A percentile compares a stretch with the other conserved stretches of the same genome.
Evolutionary conservation across 2,797 vertebrate species (phyloP).

Genomic region (Chelon auratus): DNA sequence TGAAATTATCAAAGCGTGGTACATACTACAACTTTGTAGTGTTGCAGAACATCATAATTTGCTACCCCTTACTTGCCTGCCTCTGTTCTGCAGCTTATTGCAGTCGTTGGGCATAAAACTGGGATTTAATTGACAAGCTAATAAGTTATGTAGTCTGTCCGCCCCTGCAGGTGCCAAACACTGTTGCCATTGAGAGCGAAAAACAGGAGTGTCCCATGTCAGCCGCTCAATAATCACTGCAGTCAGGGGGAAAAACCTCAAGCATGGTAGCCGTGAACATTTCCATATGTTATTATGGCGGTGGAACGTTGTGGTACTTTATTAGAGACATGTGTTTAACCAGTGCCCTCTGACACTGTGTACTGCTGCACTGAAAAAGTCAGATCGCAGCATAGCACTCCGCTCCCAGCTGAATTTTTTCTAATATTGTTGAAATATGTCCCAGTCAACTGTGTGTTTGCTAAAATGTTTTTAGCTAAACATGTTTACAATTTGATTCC

Average conservation of each 20-base stretch:
- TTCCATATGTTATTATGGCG: slow-evolving; percentile 79
- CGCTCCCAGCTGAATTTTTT: background rate
- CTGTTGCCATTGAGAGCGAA: slow-evolving; percentile 49
- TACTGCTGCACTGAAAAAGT: slow-evolving; percentile 34
- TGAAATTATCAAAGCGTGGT: too few relatives aligned
- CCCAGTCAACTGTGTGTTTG: slow-evolving; percentile 8
- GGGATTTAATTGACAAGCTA: slow-evolving; percentile 24
- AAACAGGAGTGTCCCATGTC: slow-evolving; percentile 70
- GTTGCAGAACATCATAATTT: too few relatives aligned
- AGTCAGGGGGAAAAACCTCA: slow-evolving; percentile 64
- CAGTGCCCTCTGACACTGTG: slow-evolving; percentile 63
- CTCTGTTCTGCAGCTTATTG: slow-evolving; percentile 19
- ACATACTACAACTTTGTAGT: too few relatives aligned
- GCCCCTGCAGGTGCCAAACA: slow-evolving; percentile 67
- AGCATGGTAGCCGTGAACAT: slow-evolving; percentile 77
- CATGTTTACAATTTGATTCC: background rate
- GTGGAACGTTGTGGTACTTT: slow-evolving; percentile 71
- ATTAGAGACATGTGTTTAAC: slow-evolving; percentile 78
- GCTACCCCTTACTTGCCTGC: too few relatives aligned
- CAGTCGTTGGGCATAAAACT: slow-evolving; percentile 20
- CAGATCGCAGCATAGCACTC: slow-evolving; percentile 14
- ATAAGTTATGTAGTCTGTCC: background rate
- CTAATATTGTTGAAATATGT: background rate
- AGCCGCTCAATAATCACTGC: slow-evolving; percentile 70
- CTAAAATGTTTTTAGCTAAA: background rate